A percentile compares a stretch with the other conserved stretches of the same genome.
phyloP scores from a whole-genome alignment of 2,888 invertebrate genomes.

The Sicus ferrugineus region DNA sequence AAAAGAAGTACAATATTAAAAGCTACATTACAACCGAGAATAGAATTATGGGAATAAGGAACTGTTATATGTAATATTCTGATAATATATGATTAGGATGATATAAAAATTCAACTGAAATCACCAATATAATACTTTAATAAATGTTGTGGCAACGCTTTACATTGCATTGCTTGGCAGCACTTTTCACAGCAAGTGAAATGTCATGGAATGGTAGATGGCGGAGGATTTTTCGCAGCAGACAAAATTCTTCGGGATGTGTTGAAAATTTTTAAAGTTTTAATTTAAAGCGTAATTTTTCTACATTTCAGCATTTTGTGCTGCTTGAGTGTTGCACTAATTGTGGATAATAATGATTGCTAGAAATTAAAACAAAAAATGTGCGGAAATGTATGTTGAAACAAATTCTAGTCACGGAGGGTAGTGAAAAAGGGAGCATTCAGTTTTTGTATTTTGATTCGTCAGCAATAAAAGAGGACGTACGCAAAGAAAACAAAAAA shows the following conservation, averaged over 20 bases:
- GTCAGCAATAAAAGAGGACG: no score
- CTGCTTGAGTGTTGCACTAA: background rate
- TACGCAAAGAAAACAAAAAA: no score
- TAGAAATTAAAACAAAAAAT: background rate
- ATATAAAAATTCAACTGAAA: background rate
- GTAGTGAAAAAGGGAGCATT: no score
- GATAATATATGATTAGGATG: no score
- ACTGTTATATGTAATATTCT: background rate
- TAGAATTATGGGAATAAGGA: background rate
- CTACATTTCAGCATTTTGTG: constrained; percentile 3
- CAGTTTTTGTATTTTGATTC: no score
- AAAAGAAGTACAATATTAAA: no score
- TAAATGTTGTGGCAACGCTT: background rate
- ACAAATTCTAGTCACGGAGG: constrained; percentile 20
- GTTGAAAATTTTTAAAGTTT: background rate
- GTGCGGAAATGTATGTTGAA: background rate
- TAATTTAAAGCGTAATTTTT: background rate
- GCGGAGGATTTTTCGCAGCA: constrained; percentile 26
- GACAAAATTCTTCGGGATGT: constrained; percentile 13
- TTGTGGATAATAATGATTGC: background rate
- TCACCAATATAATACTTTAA: background rate
- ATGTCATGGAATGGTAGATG: constrained; percentile 26
- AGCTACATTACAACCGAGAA: no score
- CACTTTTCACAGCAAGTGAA: background rate
- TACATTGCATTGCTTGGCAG: constrained; percentile 4